Evolutionary conservation across 2,888 invertebrate genomes (phyloP).

Genomic region (Drosophila picticornis): DNA sequence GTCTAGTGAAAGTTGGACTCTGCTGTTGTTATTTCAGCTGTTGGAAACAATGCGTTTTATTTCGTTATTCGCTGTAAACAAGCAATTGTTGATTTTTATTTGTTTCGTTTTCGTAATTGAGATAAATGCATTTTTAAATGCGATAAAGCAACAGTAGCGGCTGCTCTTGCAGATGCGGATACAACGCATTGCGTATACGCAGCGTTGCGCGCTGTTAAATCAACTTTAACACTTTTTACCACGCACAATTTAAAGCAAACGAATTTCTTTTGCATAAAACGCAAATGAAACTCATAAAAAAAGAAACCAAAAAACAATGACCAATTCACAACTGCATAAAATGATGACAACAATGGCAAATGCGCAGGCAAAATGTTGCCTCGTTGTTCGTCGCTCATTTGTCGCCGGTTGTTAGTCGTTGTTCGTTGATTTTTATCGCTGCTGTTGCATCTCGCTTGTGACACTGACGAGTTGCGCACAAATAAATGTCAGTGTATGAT

Average conservation of each 20-base stretch:
- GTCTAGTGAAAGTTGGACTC: slow-evolving; percentile 70
- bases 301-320: slow-evolving; percentile 48
- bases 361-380: slow-evolving; percentile 47
- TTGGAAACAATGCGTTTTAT: slow-evolving; percentile 70
- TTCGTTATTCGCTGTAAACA: slow-evolving; percentile 64
- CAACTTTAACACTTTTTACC: slow-evolving; percentile 13
- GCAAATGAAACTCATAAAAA: slow-evolving; percentile 26
- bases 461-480: slow-evolving; percentile 68
- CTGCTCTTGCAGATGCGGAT: slow-evolving; percentile 45
- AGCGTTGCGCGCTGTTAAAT: slow-evolving; percentile 17
- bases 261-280: slow-evolving; percentile 45
- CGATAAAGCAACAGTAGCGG: slow-evolving; percentile 37
- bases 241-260: slow-evolving; percentile 60
- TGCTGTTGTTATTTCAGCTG: slow-evolving; percentile 44
- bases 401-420: slow-evolving; percentile 40
- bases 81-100: slow-evolving; percentile 55
- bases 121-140: slow-evolving; percentile 80
- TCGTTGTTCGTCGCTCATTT: slow-evolving; percentile 31
- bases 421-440: slow-evolving; percentile 45
- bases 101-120: slow-evolving; percentile 66
- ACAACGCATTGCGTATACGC: slow-evolving; percentile 62
- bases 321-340: slow-evolving; percentile 57
- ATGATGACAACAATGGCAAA: slow-evolving; percentile 48
- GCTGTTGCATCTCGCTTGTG: slow-evolving; percentile 50
- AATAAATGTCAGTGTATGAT: slow-evolving; percentile 56